phyloP scores from a whole-genome alignment of 37 sponge, comb jelly and placozoan species.

The Agelas oroides region DNA sequence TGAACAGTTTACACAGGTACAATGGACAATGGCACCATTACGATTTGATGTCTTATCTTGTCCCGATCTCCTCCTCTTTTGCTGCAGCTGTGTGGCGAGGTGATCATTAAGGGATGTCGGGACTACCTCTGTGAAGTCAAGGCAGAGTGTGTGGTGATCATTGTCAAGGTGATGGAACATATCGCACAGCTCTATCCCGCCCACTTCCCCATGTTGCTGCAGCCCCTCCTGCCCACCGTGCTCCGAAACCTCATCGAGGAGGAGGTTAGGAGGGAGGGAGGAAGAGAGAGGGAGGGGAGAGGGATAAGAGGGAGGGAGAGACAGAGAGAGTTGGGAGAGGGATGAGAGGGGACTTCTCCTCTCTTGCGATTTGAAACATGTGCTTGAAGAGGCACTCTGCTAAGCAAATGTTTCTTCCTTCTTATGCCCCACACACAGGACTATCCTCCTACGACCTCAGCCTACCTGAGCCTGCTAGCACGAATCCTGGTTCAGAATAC shows the following conservation, averaged over 20 bases:
- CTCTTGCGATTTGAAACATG: too few relatives aligned
- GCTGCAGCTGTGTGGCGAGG: constrained; percentile 46
- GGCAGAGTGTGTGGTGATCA: constrained; percentile 48
- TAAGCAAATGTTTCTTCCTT: too few relatives aligned
- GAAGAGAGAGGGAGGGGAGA: too few relatives aligned
- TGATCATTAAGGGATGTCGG: constrained; percentile 58
- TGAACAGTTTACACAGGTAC: constrained; percentile 65
- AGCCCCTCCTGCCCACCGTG: constrained; percentile 38
- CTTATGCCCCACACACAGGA: constrained; percentile 52
- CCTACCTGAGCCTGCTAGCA: constrained; percentile 44
- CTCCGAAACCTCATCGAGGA: constrained; percentile 34
- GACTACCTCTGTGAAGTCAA: constrained; percentile 74
- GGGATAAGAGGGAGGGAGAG: too few relatives aligned
- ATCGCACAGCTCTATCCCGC: constrained; percentile 48
- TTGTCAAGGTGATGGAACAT: constrained; percentile 49
- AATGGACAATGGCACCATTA: not conserved
- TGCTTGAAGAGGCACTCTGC: too few relatives aligned
- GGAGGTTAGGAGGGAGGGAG: constrained; percentile 13
- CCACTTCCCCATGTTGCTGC: constrained; percentile 31
- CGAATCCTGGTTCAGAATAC: constrained; percentile 54
- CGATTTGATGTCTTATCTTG: not conserved
- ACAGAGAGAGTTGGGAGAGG: too few relatives aligned
- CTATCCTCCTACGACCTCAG: constrained; percentile 47
- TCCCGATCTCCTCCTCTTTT: not conserved
- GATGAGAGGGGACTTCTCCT: too few relatives aligned